Base-by-base conservation (phyloP, 1,140 invertebrate genomes). In the Leptoteleia sp. region DNA sequence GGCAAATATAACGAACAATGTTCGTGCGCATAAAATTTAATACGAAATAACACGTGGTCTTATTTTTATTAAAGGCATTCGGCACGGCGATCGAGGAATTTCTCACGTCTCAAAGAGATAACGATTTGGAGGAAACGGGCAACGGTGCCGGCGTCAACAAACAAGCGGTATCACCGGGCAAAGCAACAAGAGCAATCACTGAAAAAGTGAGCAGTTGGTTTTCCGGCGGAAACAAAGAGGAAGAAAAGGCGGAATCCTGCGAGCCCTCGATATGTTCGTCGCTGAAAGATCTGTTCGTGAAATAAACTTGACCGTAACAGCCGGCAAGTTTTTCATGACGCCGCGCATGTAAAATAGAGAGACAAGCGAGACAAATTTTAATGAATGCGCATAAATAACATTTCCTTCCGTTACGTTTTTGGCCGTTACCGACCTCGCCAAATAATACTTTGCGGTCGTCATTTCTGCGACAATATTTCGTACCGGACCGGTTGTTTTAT, bases 11-110 rank as follows among this genome's bases (percentile, higher is more conserved):
- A n/a, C n/a, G n/a, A n/a, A n/a, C n/a, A n/a, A n/a, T n/a, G n/a
- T n/a, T n/a, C n/a, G n/a, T n/a, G n/a, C n/a, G n/a, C n/a, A n/a
- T n/a, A n/a, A n/a, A n/a, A n/a, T n/a, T n/a, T n/a, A n/a, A n/a
- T n/a, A n/a, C n/a, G n/a, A n/a, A n/a, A n/a, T n/a, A 29, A 7
- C 4, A 29, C 3, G 4, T 29, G 4, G 3, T 15, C 4, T 27
- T 27, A 0, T 45, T 31, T 3, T 5, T 5, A 9, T 71, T 11
- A 2, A 15, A 88, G 87, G 92, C 94, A 0, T 87, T 96, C 5
- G 95, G 94, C 11, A 95, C 91, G 81, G 95, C 94, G 4, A 96
- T 96, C 59, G 94, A 96, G 88, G 94, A 93, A 16, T 95, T 95
- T 77, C 88, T 96, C 8, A 89, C 89, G 0, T 85, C 88, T 2